Percentiles rank a stretch among this genome's conserved stretches.
Evolutionary conservation across 2,113 vertebrate species (phyloP).

Genomic region (Melanerpes formicivorus): DNA sequence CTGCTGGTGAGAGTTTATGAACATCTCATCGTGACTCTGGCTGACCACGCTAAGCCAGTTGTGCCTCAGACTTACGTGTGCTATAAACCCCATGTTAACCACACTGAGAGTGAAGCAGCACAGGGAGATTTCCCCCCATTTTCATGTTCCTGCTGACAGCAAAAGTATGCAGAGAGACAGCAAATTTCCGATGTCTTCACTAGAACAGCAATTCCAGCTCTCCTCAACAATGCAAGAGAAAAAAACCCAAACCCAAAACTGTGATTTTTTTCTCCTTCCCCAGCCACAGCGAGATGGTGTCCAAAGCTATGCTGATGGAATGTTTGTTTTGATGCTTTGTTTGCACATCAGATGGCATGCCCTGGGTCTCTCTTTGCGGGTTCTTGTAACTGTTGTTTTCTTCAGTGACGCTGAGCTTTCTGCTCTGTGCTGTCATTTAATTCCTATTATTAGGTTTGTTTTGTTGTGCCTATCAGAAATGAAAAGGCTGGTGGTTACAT

Average conservation of each 20-base stretch:
- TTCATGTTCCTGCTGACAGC: neutral
- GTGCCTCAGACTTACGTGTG: neutral
- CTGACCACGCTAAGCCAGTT: neutral
- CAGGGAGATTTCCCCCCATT: neutral
- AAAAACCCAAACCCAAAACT: neutral
- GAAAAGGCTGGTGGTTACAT: constrained; percentile 73
- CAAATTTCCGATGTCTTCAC: neutral
- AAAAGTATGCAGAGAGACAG: neutral
- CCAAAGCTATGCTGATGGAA: neutral
- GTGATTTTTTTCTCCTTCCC: constrained; percentile 55
- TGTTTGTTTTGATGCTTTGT: constrained; percentile 38
- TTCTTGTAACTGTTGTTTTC: constrained; percentile 72
- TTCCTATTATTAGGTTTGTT: constrained; percentile 77
- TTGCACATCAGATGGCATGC: constrained; percentile 67
- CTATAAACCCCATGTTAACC: neutral
- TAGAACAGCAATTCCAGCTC: neutral
- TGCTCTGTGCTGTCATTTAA: constrained; percentile 73
- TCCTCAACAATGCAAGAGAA: constrained; percentile 19
- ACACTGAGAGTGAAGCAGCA: neutral
- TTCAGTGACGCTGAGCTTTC: constrained; percentile 58
- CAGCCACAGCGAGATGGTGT: neutral
- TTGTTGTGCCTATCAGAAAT: constrained; percentile 76
- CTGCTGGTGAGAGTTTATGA: neutral
- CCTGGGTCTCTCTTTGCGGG: constrained; percentile 67
- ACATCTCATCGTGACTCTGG: neutral